Percentiles rank a stretch among this genome's conserved stretches.
These are phyloP conservation scores for Ennomos quercinarius DNA, from an alignment of 2,888 invertebrate species.

Conservation along the genomic window DNA sequence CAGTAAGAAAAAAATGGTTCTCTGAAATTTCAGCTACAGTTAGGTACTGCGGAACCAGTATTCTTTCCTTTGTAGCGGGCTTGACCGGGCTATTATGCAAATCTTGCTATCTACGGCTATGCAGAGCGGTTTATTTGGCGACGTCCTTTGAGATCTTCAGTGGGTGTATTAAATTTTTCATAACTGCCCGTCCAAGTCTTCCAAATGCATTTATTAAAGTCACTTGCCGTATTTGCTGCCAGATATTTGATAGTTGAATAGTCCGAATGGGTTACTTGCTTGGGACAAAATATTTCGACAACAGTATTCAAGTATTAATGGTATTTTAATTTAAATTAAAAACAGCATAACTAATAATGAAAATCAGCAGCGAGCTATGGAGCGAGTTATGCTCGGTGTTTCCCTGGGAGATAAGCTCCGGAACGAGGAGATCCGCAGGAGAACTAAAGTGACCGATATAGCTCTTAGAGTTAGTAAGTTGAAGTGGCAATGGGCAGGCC, in stretches of 20 bases:
- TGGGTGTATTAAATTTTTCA: conserved; percentile 79
- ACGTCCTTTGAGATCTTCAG: conserved; percentile 69
- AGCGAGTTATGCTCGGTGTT: too few relatives aligned
- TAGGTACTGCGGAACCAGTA: conserved; percentile 15
- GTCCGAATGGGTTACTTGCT: conserved; percentile 29
- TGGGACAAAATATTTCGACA: background rate
- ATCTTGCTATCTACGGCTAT: conserved; percentile 75
- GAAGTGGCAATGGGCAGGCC: too few relatives aligned
- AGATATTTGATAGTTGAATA: conserved; percentile 46
- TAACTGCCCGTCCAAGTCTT: conserved; percentile 66
- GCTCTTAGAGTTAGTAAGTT: too few relatives aligned
- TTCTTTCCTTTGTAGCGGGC: background rate
- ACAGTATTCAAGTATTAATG: conserved; percentile 31
- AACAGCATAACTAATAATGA: too few relatives aligned
- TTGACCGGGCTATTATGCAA: conserved; percentile 61
- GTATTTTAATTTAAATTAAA: too few relatives aligned
- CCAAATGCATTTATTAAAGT: conserved; percentile 56
- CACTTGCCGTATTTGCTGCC: conserved; percentile 43
- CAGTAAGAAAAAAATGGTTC: too few relatives aligned
- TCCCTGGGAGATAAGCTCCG: too few relatives aligned
- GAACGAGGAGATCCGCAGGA: too few relatives aligned
- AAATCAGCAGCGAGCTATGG: too few relatives aligned
- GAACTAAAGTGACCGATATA: too few relatives aligned
- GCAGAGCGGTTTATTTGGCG: conserved; percentile 77
- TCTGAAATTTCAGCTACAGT: too few relatives aligned